Evolutionary conservation across 2,797 vertebrate genomes (phyloP).

Genomic region (Diglossa cyanea): DNA sequence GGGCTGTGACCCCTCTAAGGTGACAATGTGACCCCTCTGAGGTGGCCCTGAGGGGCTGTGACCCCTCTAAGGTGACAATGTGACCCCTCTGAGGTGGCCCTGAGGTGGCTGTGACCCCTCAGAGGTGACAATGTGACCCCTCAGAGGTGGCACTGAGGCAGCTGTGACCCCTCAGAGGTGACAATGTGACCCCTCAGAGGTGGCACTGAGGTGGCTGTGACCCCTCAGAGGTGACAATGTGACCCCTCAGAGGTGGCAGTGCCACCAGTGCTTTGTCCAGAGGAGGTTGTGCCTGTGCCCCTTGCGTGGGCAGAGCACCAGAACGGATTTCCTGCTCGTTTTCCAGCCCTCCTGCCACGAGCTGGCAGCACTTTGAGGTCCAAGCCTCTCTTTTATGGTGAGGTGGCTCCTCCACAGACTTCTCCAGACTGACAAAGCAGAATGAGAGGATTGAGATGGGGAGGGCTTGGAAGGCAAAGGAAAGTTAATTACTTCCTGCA

Average conservation of each 20-base stretch:
- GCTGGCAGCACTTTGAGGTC: not conserved
- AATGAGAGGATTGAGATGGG: not conserved
- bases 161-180: too few relatives aligned
- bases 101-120: too few relatives aligned
- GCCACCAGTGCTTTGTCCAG: not conserved
- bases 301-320: not conserved
- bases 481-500: constrained; percentile 34
- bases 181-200: too few relatives aligned
- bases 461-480: not conserved
- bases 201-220: too few relatives aligned
- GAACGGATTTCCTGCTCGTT: not conserved
- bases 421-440: not conserved
- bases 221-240: not conserved
- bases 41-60: too few relatives aligned
- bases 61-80: not conserved
- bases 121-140: too few relatives aligned
- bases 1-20: too few relatives aligned
- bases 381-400: not conserved
- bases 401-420: not conserved
- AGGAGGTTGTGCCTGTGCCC: not conserved
- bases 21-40: too few relatives aligned
- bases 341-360: not conserved
- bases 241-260: not conserved
- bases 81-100: not conserved
- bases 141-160: too few relatives aligned